These are phyloP conservation scores for Pristionchus arcanus DNA, from an alignment of 2,888 invertebrate genomes.

Conservation along the genomic window DNA sequence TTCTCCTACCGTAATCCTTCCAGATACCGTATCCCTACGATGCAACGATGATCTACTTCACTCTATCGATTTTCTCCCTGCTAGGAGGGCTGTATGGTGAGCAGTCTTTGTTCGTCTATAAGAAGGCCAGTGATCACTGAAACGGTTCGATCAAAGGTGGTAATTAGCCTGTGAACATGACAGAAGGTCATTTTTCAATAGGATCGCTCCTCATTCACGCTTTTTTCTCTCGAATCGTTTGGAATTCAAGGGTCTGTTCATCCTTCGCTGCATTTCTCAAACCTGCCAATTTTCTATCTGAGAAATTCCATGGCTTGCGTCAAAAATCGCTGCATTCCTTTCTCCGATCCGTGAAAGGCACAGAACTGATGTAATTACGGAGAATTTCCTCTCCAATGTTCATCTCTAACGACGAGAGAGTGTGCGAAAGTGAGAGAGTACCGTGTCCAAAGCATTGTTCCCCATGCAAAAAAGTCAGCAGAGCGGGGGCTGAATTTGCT, in stretches of 20 bases:
- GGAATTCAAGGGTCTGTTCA: neutral
- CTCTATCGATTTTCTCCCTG: neutral
- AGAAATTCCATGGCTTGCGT: neutral
- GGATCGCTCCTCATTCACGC: neutral
- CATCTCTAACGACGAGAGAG: neutral
- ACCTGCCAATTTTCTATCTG: neutral
- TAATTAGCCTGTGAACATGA: neutral
- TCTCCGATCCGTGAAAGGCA: neutral
- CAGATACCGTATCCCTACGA: conserved; percentile 22
- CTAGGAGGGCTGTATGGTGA: neutral
- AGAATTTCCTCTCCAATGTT: neutral
- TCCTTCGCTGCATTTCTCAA: neutral
- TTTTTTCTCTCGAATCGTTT: neutral
- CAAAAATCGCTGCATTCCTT: neutral
- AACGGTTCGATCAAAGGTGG: conserved; percentile 35
- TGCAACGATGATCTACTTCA: conserved; percentile 37
- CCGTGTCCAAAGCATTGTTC: neutral
- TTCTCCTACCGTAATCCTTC: neutral
- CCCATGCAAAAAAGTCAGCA: conserved; percentile 39
- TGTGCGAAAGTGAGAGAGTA: neutral
- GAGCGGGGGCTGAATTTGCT: conserved; percentile 23
- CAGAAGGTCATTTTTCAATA: conserved; percentile 40
- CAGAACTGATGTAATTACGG: conserved; percentile 28
- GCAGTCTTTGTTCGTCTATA: neutral
- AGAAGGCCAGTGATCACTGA: neutral